phyloP scores from a whole-genome alignment of 2,797 vertebrate genomes.

The Lateolabrax maculatus region DNA sequence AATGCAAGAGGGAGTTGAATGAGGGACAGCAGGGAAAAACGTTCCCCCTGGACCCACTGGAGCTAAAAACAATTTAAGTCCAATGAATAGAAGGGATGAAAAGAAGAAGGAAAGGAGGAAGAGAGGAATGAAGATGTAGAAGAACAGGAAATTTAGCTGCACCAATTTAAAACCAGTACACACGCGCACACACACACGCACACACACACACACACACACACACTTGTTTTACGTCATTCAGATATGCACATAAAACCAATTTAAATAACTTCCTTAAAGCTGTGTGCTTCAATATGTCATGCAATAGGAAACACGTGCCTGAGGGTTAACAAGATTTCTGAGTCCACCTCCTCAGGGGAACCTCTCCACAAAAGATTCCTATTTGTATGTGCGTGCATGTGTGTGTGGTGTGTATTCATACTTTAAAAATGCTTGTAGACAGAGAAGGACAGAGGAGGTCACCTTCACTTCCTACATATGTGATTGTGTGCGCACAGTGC shows the following conservation, averaged over 20 bases:
- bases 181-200: background rate
- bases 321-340: constrained; percentile 57
- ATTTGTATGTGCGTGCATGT: constrained; percentile 19
- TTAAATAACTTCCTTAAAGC: constrained; percentile 45
- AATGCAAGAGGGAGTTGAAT: constrained; percentile 58
- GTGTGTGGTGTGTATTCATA: constrained; percentile 29
- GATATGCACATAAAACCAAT: constrained; percentile 40
- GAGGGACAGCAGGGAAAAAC: constrained; percentile 63
- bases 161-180: constrained; percentile 30
- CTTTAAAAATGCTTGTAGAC: constrained; percentile 46
- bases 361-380: constrained; percentile 26
- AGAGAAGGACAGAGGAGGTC: constrained; percentile 60
- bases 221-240: constrained; percentile 34
- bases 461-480: constrained; percentile 67
- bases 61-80: constrained; percentile 62
- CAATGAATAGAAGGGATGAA: constrained; percentile 33
- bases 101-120: constrained; percentile 18
- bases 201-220: background rate
- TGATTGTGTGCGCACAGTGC: constrained; percentile 38
- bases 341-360: constrained; percentile 14
- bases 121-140: constrained; percentile 24
- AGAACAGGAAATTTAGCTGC: constrained; percentile 31
- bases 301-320: constrained; percentile 44
- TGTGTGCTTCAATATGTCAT: constrained; percentile 34
- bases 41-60: constrained; percentile 49